Base-by-base conservation (phyloP, 2,797 vertebrate species). In the Toxotes lorentzi region DNA sequence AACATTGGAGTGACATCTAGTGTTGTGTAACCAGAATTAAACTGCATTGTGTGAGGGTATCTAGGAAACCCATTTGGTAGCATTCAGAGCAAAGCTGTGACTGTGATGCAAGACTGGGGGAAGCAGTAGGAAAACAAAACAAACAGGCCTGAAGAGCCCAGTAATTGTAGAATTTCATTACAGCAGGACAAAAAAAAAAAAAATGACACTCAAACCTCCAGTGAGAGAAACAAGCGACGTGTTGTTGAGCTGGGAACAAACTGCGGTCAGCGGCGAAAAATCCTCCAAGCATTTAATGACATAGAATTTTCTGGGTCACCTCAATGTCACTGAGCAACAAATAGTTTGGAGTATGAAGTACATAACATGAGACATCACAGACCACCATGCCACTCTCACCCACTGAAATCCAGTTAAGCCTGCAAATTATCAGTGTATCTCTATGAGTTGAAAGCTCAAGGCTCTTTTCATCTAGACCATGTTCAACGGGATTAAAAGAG, bases 1-100 rank as follows among this genome's bases (percentile, higher is more conserved):
- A 74, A 88, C 88, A 92, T 91, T 62, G 87, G 85, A 91, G 88
- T 90, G 91, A 92, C 92, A 88, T 67, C 87, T 76, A 84, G 87
- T 83, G 89, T 91, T 87, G 89, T 86, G 87, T 84, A 91, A 90
- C 88, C 84, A 78, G 92, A 90, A 89, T 90, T 86, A 87, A 92
- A 82, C 77, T 30, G 73, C 78, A 63, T 73, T 81, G 89, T 86
- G 82, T 0, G 64, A 69, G 73, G 84, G 60, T 82, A 59, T 88
- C 86, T 57, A 70, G 87, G 88, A 88, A 90, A 88, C 66, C 76
- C 83, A 81, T 81, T 87, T 53, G 83, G 73, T 79, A 7, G 74
- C 74, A 0, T 71, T 85, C 72, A 47, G 80, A 12, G 78, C 59
- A 61, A 78, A 58, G 78, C 80, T 73, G 75, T 4, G 73, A 35